Percentiles rank a stretch among this genome's conserved stretches.
Conservation (phyloP, 2,797 vertebrate species). For the Mormyrops boulengeri region DNA sequence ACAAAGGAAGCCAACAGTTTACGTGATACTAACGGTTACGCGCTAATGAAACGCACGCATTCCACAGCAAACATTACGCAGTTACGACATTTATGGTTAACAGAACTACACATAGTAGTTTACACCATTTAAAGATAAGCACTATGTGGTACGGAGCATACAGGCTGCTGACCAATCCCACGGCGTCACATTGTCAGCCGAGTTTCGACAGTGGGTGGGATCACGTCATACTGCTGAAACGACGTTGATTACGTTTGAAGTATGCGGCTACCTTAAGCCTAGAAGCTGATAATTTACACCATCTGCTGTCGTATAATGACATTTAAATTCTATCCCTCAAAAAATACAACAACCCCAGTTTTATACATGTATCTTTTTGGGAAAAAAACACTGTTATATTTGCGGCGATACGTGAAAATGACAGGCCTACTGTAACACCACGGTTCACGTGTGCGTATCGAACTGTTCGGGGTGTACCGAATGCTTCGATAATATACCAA, state of each 20-base stretch:
- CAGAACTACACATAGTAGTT: not conserved
- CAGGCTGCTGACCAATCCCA: not conserved
- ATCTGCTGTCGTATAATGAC: not conserved
- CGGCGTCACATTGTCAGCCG: not conserved
- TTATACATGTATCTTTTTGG: not conserved
- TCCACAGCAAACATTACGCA: not conserved
- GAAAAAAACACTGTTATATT: not conserved
- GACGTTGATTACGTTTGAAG: not conserved
- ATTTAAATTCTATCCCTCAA: not conserved
- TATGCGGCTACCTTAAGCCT: not conserved
- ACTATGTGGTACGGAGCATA: not conserved
- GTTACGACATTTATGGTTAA: not conserved
- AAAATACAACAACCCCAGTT: not conserved
- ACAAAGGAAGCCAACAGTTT: not conserved
- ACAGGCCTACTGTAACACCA: not conserved
- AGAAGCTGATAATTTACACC: not conserved
- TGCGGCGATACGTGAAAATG: not conserved
- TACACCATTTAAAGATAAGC: not conserved
- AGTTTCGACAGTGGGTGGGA: not conserved
- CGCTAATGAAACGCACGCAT: not conserved
- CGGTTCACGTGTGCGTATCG: not conserved
- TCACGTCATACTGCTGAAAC: not conserved
- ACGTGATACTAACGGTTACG: not conserved
- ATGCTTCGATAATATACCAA: not conserved
- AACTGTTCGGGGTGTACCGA: not conserved